Percentiles rank a stretch among this genome's conserved stretches.
Conservation (phyloP, 1,140 invertebrate species). For the Procambarus virginalis region DNA sequence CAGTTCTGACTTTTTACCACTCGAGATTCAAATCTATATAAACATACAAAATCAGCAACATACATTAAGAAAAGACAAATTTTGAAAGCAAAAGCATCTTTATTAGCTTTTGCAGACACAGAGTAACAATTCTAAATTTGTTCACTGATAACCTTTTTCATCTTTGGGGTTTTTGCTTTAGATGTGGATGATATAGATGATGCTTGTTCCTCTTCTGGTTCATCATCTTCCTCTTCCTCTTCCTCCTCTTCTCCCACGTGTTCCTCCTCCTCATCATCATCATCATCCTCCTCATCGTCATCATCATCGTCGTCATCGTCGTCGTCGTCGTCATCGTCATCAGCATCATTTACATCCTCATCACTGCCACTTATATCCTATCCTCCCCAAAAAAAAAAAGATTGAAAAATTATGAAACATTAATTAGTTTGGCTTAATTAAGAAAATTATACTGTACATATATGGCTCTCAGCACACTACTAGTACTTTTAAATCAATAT, state of each 20-base stretch:
- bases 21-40: too few relatives aligned
- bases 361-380: slow-evolving; percentile 37
- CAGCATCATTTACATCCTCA: slow-evolving; percentile 58
- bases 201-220: slow-evolving; percentile 65
- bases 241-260: slow-evolving; percentile 12
- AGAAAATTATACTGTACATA: too few relatives aligned
- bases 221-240: slow-evolving; percentile 56
- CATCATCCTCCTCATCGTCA: slow-evolving; percentile 47
- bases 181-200: slow-evolving; percentile 68
- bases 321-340: slow-evolving; percentile 70
- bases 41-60: too few relatives aligned
- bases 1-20: too few relatives aligned
- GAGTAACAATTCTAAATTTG: background rate
- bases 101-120: too few relatives aligned
- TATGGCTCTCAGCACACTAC: too few relatives aligned
- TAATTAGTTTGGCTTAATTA: too few relatives aligned
- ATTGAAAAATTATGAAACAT: too few relatives aligned
- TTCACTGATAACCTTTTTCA: slow-evolving; percentile 66
- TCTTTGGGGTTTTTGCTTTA: slow-evolving; percentile 72
- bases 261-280: slow-evolving; percentile 68
- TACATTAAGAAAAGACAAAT: too few relatives aligned
- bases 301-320: slow-evolving; percentile 32
- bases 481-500: too few relatives aligned
- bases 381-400: background rate
- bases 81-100: too few relatives aligned